Evolutionary conservation across 2,113 vertebrate species (phyloP).

Genomic region (Phylloscopus trochilus): DNA sequence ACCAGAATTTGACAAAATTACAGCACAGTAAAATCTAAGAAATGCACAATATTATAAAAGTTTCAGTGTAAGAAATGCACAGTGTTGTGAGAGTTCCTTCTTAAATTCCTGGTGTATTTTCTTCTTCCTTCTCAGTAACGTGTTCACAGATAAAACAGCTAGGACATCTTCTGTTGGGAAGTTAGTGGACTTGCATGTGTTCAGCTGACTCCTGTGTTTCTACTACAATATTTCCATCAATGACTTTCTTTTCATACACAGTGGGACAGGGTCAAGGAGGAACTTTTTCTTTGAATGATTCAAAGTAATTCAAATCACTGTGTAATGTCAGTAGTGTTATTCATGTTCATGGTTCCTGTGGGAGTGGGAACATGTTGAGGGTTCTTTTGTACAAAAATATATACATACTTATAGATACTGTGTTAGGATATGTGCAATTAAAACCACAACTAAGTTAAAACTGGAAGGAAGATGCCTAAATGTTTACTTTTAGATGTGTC

Average conservation of each 20-base stretch:
- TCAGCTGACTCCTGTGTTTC: background rate
- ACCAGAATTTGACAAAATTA: background rate
- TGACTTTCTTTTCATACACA: background rate
- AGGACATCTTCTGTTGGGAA: background rate
- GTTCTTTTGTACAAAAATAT: background rate
- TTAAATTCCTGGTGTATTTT: background rate
- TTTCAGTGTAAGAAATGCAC: background rate
- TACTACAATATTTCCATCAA: background rate
- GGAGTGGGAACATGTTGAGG: background rate
- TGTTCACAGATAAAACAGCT: background rate
- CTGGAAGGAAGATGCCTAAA: constrained; percentile 40
- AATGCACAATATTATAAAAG: background rate
- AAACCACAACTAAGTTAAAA: constrained; percentile 38
- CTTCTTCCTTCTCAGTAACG: background rate
- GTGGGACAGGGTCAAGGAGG: background rate
- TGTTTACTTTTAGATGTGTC: constrained; percentile 25
- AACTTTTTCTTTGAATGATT: background rate
- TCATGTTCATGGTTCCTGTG: background rate
- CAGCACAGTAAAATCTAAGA: background rate
- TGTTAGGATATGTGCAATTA: background rate
- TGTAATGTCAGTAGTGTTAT: background rate
- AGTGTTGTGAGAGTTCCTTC: background rate
- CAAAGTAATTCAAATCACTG: background rate
- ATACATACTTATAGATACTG: background rate
- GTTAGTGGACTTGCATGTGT: background rate